Percentiles rank a stretch among this genome's conserved stretches.
phyloP scores from a whole-genome alignment of 2,113 vertebrate species.

The Lagenorhynchus albirostris region DNA sequence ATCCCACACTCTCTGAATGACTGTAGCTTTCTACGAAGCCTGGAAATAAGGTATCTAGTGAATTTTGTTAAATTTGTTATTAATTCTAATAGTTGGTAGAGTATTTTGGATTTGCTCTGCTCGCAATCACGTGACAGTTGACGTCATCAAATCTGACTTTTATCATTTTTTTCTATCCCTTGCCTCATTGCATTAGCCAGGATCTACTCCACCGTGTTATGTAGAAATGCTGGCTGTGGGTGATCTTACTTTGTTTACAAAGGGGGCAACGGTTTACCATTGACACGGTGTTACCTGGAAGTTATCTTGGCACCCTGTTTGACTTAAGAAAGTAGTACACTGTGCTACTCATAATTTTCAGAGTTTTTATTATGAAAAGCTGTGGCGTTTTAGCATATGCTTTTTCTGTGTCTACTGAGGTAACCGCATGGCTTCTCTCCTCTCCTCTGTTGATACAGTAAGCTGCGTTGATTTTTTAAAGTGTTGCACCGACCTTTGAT shows the following conservation, averaged over 20 bases:
- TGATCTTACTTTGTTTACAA: not conserved
- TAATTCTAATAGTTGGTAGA: not conserved
- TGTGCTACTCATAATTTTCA: not conserved
- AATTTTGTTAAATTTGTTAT: not conserved
- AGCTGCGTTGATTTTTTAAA: not conserved
- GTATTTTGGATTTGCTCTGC: not conserved
- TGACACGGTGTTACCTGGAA: not conserved
- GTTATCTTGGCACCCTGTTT: too few relatives aligned
- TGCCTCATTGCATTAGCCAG: rapidly evolving
- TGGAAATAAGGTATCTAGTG: not conserved
- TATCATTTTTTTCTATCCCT: not conserved
- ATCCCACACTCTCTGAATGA: rapidly evolving
- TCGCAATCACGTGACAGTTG: not conserved
- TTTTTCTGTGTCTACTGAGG: not conserved
- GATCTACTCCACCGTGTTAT: not conserved
- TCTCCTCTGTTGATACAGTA: not conserved
- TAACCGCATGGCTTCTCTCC: not conserved
- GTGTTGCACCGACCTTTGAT: not conserved
- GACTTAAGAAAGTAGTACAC: too few relatives aligned
- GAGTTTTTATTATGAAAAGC: not conserved
- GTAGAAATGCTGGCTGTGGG: too few relatives aligned
- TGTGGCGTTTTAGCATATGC: not conserved
- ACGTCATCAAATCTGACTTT: not conserved
- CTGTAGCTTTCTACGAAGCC: not conserved
- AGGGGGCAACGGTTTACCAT: rapidly evolving